Conservation (phyloP, 2,113 vertebrate species). For the Pimephales promelas region DNA sequence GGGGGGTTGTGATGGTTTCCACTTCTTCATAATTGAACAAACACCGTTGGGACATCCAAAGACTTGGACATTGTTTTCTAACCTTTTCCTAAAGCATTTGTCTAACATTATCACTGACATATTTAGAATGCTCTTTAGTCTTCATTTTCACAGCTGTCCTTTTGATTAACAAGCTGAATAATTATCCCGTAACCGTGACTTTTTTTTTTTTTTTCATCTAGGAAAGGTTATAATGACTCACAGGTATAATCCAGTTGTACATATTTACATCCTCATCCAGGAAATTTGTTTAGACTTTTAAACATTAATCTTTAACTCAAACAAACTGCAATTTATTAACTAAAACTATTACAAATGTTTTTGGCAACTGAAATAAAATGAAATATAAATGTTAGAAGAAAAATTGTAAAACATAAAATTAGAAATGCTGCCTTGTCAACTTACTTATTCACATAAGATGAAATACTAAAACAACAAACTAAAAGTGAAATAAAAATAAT, state of each 20-base stretch:
- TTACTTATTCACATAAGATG: too few relatives aligned
- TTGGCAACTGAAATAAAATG: too few relatives aligned
- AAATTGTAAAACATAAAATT: too few relatives aligned
- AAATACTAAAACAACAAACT: too few relatives aligned
- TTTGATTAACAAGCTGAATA: conserved; percentile 18
- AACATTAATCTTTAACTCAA: too few relatives aligned
- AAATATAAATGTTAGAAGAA: too few relatives aligned
- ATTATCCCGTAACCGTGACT: neutral
- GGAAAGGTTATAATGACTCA: conserved; percentile 13
- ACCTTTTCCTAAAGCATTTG: conserved; percentile 36
- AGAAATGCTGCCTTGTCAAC: too few relatives aligned
- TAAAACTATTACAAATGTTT: too few relatives aligned
- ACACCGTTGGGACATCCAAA: neutral
- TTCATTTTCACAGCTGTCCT: conserved; percentile 6
- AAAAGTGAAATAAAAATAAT: too few relatives aligned
- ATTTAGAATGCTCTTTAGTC: conserved; percentile 23
- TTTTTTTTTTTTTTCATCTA: conserved; percentile 23
- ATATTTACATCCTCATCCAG: neutral
- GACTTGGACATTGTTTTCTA: conserved; percentile 19
- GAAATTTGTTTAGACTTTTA: neutral
- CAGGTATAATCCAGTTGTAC: conserved; percentile 2
- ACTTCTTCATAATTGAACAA: conserved; percentile 38
- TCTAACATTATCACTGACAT: conserved; percentile 26
- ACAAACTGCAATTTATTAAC: too few relatives aligned
- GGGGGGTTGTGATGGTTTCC: conserved; percentile 19